Evolutionary conservation across 1,140 invertebrate genomes (phyloP).

Genomic region (Orchesella cincta): DNA sequence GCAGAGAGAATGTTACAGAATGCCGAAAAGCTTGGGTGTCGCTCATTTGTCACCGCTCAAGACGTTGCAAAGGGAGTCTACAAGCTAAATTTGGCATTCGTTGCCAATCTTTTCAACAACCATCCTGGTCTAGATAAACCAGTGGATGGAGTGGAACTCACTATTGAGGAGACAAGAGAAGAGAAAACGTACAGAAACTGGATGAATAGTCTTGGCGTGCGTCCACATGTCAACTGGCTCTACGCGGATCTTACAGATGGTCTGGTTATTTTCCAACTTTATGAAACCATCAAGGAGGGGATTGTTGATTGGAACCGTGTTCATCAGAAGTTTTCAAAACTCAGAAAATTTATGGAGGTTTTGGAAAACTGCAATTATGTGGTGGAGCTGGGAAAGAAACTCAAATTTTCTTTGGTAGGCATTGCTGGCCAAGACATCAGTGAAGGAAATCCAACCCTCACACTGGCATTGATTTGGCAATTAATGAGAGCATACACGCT

Average conservation of each 20-base stretch:
- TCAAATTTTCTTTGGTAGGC: slow-evolving; percentile 94
- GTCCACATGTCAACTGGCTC: slow-evolving; percentile 95
- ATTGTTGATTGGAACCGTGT: slow-evolving; percentile 94
- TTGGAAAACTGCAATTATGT: slow-evolving; percentile 99
- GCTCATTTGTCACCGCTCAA: slow-evolving; percentile 88
- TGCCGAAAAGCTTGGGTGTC: slow-evolving; percentile 91
- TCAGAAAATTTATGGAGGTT: slow-evolving; percentile 92
- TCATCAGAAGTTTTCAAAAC: slow-evolving; percentile 63
- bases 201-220: slow-evolving; percentile 93
- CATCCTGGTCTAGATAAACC: slow-evolving; percentile 85
- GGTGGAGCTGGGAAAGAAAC: slow-evolving; percentile 87
- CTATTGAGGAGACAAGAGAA: slow-evolving; percentile 88
- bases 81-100: slow-evolving; percentile 97
- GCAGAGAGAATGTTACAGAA: slow-evolving; percentile 96
- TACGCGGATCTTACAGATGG: slow-evolving; percentile 97
- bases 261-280: slow-evolving; percentile 94
- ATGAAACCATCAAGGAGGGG: slow-evolving; percentile 94
- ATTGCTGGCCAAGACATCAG: slow-evolving; percentile 95
- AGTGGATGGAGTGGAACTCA: slow-evolving; percentile 65
- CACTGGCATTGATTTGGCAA: slow-evolving; percentile 88
- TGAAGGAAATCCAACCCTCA: slow-evolving; percentile 95
- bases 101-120: slow-evolving; percentile 98
- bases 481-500: slow-evolving; percentile 98
- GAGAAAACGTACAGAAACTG: slow-evolving; percentile 98
- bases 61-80: slow-evolving; percentile 96